These are phyloP conservation scores for Pagrus major DNA, from an alignment of 2,113 vertebrate species.

Conservation along the genomic window DNA sequence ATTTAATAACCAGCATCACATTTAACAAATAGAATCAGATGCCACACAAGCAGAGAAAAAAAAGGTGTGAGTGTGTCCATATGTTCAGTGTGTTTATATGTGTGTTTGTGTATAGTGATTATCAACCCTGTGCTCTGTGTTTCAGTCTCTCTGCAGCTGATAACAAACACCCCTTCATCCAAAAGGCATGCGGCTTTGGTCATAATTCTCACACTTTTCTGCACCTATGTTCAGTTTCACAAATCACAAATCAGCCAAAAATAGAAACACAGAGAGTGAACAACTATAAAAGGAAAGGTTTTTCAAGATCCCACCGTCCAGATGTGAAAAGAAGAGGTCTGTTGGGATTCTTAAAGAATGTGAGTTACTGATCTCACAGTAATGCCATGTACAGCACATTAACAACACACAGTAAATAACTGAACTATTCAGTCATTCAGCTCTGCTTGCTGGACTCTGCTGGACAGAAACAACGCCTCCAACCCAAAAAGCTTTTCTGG, in stretches of 20 bases:
- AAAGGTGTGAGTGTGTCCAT: neutral
- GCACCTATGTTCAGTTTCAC: slow-evolving; percentile 64
- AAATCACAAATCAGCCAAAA: slow-evolving; percentile 55
- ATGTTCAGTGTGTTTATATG: neutral
- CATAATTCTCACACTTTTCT: slow-evolving; percentile 71
- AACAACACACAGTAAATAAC: slow-evolving; percentile 68
- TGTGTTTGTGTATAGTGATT: neutral
- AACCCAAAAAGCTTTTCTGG: slow-evolving; percentile 16
- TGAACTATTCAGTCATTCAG: slow-evolving; percentile 49
- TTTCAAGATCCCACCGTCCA: slow-evolving; percentile 60
- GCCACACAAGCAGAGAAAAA: slow-evolving; percentile 30
- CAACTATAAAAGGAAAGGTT: slow-evolving; percentile 81
- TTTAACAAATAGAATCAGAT: slow-evolving; percentile 18
- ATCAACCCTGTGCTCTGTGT: slow-evolving; percentile 7
- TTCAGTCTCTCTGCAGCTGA: slow-evolving; percentile 45
- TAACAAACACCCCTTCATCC: slow-evolving; percentile 55
- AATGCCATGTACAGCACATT: slow-evolving; percentile 65
- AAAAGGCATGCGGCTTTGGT: slow-evolving; percentile 61
- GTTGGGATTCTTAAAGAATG: slow-evolving; percentile 77
- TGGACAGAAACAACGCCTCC: neutral
- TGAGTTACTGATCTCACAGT: slow-evolving; percentile 67
- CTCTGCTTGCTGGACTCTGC: slow-evolving; percentile 21
- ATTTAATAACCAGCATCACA: slow-evolving; percentile 39
- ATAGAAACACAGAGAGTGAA: slow-evolving; percentile 65
- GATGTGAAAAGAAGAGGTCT: slow-evolving; percentile 69